Base-by-base conservation (phyloP, 2,888 invertebrate genomes). In the Dimorphilus gyrociliatus region DNA sequence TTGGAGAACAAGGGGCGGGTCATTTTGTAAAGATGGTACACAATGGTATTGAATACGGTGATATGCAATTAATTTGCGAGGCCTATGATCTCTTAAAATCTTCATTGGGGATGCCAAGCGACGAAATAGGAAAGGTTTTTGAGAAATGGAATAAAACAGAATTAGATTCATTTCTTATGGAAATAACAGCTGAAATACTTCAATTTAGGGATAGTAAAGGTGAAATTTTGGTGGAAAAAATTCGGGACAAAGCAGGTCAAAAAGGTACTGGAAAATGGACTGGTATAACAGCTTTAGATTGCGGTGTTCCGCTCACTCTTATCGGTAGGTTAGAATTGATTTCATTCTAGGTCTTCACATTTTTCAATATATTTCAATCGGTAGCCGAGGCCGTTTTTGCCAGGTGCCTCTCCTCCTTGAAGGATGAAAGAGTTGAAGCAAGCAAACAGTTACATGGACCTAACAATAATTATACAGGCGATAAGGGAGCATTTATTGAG, bases 211-310 rank as follows among this genome's bases (percentile, higher is more conserved):
- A 90, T 46, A 54, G 65, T 0, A 76, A 84, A 55, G 82, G 82
- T 21, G 66, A 74, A 36, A 75, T 74, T 48, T 65, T 94, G 26
- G 65, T 97, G 38, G 82, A 85, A 21, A 79, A 88, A 61, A 99
- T 97, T 44, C 72, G 79, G 6, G 97, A 99, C 60, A 75, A 82
- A 0, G 97, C 97, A 4, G 94, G 94, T 28, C 69, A 92, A 67
- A 97, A 97, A 64, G 97, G 97, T 29, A 97, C 97, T 0, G 97
- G 97, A 33, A 97, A 97, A 63, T 99, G 97, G 97, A 99, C 97
- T 0, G 92, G 86, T 0, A 84, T 94, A 45, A 74, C 88, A 3
- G 86, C 92, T 0, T 66, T 97, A 16, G 88, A 97, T 50, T 88
- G 85, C 51, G 94, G 92, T 6, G 76, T 86, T 10, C 97, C 97